A percentile compares a stretch with the other conserved stretches of the same genome.
phyloP scores from a whole-genome alignment of 2,888 invertebrate species.

The Tachina grossa region DNA sequence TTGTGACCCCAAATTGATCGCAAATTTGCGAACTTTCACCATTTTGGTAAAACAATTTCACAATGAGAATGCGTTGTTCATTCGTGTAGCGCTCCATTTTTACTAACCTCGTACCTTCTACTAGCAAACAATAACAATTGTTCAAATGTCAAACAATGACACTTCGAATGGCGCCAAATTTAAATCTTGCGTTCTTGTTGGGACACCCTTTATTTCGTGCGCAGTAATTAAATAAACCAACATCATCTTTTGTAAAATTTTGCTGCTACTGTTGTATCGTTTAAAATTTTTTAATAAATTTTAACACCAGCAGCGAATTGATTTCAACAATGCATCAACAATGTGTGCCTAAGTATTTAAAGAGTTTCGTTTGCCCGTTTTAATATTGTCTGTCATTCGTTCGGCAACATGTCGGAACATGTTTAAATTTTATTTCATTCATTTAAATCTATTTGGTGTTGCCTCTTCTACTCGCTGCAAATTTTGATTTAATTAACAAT shows the following conservation, averaged over 20 bases:
- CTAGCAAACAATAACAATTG: too few relatives aligned
- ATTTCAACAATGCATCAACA: conserved; percentile 5
- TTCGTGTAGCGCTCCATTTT: too few relatives aligned
- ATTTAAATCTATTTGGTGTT: background rate
- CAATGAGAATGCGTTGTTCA: too few relatives aligned
- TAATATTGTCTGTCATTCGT: conserved; percentile 19
- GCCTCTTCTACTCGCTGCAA: background rate
- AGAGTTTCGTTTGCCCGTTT: conserved; percentile 7
- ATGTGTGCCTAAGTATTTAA: conserved; percentile 2
- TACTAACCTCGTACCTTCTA: too few relatives aligned
- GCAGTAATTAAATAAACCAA: background rate
- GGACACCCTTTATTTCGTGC: too few relatives aligned
- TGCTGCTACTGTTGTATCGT: background rate
- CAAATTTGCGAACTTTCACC: too few relatives aligned
- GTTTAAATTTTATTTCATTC: conserved; percentile 9
- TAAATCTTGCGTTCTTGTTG: too few relatives aligned
- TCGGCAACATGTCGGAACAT: background rate
- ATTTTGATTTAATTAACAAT: conserved; percentile 1
- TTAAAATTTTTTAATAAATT: conserved; percentile 11
- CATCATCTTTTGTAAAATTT: background rate
- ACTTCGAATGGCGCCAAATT: too few relatives aligned
- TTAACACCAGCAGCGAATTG: conserved; percentile 20
- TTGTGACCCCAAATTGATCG: too few relatives aligned
- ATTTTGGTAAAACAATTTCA: too few relatives aligned
- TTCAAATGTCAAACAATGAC: too few relatives aligned